Evolutionary conservation across 1,140 invertebrate species (phyloP).

Genomic region (Araneus ventricosus): DNA sequence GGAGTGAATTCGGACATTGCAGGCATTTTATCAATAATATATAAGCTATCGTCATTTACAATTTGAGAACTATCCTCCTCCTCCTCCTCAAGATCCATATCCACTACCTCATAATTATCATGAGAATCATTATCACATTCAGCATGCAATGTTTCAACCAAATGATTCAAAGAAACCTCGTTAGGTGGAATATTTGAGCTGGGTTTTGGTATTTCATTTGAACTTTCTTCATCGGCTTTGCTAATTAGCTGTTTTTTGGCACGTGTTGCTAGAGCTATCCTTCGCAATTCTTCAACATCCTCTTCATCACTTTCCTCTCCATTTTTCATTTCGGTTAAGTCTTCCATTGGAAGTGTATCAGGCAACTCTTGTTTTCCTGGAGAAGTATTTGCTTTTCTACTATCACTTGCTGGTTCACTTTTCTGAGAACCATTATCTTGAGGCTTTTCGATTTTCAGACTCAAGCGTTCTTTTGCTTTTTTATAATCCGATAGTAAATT

Average conservation of each 20-base stretch:
- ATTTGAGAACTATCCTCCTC: background rate
- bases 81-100: slow-evolving; percentile 65
- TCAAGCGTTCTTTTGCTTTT: background rate
- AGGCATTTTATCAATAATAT: slow-evolving; percentile 64
- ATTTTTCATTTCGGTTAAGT: background rate
- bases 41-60: slow-evolving; percentile 1
- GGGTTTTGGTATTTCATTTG: background rate
- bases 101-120: slow-evolving; percentile 70
- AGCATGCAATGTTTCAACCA: background rate
- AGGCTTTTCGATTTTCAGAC: background rate
- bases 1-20: background rate
- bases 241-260: background rate
- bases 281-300: slow-evolving; percentile 68
- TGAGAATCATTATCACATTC: background rate
- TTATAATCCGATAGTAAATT: slow-evolving; percentile 49
- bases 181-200: background rate
- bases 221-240: background rate
- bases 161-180: background rate
- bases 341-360: background rate
- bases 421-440: background rate
- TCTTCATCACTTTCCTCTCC: slow-evolving; percentile 53
- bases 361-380: background rate
- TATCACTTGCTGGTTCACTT: background rate
- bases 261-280: slow-evolving; percentile 66
- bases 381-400: background rate